A percentile compares a stretch with the other conserved stretches of the same genome.
phyloP scores from a whole-genome alignment of 2,888 invertebrate genomes.

The Acrobasis repandana region DNA sequence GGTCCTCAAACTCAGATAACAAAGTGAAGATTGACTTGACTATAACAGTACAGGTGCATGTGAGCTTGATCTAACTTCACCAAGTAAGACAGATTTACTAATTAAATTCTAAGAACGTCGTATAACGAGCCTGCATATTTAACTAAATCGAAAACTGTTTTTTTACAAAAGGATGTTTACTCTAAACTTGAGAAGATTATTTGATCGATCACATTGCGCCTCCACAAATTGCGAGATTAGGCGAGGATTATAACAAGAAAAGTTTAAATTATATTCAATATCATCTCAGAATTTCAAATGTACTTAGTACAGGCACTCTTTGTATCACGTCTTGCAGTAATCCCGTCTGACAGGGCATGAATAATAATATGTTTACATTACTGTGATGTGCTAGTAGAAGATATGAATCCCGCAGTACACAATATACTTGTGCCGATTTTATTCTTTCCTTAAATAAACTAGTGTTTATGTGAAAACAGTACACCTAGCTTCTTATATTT shows the following conservation, averaged over 20 bases:
- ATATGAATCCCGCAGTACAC: background rate
- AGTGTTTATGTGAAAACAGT: no score
- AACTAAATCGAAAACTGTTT: background rate
- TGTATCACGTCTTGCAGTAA: constrained; percentile 2
- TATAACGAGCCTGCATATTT: no score
- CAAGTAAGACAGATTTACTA: no score
- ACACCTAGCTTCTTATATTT: no score
- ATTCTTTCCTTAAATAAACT: no score
- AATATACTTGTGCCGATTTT: background rate
- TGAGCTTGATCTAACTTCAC: no score
- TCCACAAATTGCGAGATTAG: background rate
- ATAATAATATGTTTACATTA: constrained; percentile 9
- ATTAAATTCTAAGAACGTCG: no score
- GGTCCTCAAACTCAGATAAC: no score
- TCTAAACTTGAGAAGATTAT: background rate
- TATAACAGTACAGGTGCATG: no score
- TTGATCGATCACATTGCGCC: background rate
- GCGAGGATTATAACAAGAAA: background rate
- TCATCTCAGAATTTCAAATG: constrained; percentile 5
- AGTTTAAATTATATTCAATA: constrained; percentile 3
- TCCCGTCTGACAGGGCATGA: constrained; percentile 1
- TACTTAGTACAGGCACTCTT: constrained; percentile 3
- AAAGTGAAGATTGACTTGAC: no score
- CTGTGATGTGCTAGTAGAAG: background rate
- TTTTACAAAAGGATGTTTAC: background rate